These are phyloP conservation scores for Ceuthmochares aereus DNA, from an alignment of 2,113 vertebrate species.

Conservation along the genomic window DNA sequence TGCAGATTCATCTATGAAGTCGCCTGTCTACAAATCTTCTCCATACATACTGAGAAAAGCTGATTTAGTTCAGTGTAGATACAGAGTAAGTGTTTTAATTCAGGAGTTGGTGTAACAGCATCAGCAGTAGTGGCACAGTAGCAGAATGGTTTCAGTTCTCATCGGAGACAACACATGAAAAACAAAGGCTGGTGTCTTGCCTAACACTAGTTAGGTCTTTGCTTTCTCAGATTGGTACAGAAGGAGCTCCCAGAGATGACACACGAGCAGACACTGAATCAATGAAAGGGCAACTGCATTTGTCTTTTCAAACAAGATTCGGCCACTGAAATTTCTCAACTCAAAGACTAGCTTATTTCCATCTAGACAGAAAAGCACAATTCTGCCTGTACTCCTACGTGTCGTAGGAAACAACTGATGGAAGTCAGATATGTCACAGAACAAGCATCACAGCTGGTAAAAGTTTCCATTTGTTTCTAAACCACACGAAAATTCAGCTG, in stretches of 20 bases:
- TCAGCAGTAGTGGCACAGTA: not conserved
- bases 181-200: not conserved
- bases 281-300: not conserved
- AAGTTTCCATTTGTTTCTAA: not conserved
- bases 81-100: not conserved
- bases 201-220: not conserved
- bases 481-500: not conserved
- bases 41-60: fast-evolving
- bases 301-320: not conserved
- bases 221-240: not conserved
- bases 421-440: not conserved
- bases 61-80: not conserved
- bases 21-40: not conserved
- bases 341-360: not conserved
- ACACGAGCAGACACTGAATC: not conserved
- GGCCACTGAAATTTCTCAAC: not conserved
- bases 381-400: not conserved
- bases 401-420: not conserved
- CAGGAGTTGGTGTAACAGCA: not conserved
- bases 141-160: not conserved
- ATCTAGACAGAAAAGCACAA: not conserved
- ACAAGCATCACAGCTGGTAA: not conserved
- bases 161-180: not conserved
- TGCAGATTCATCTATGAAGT: not conserved
- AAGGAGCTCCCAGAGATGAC: not conserved